Base-by-base conservation (phyloP, 2,797 vertebrate genomes). In the Rhinogobio ventralis region DNA sequence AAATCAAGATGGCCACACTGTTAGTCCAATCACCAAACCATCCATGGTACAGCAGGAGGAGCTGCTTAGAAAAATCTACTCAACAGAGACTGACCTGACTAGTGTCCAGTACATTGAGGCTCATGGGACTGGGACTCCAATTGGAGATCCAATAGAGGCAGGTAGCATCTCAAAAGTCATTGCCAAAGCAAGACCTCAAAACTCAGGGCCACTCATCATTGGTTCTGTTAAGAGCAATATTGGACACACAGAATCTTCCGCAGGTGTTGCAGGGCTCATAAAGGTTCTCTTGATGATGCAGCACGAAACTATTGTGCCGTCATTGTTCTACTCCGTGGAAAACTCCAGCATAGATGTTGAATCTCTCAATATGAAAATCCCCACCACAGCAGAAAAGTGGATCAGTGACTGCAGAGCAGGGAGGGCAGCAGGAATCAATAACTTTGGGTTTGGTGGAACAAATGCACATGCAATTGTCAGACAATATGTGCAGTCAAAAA, bases 231-330 rank as follows among this genome's bases (percentile, higher is more conserved):
- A 97, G 91, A 93, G 96, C 69, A 97, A 98, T 88, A 96, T 97
- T 72, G 97, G 97, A 87, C 97, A 97, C 81, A 95, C 95, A 0
- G 96, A 97, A 89, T 97, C 97, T 36, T 96, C 96, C 23, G 96
- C 96, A 4, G 96, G 96, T 80, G 94, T 95, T 78, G 97, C 97
- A 0, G 95, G 93, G 51, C 92, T 98, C 51, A 97, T 98, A 86
- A 98, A 97, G 91, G 94, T 97, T 49, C 95, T 98, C 2, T 87
- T 98, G 19, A 98, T 98, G 97, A 97, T 97, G 95, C 94, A 96
- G 62, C 93, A 97, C 19, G 93, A 95, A 89, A 96, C 94, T 49
- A 94, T 97, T 78, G 96, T 96, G 74, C 96, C 96, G 6, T 96
- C 97, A 1, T 87, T 97, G 77, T 95, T 95, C 87, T 96, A 95